Conservation (phyloP, 2,113 vertebrate species). For the Carassius carassius region DNA sequence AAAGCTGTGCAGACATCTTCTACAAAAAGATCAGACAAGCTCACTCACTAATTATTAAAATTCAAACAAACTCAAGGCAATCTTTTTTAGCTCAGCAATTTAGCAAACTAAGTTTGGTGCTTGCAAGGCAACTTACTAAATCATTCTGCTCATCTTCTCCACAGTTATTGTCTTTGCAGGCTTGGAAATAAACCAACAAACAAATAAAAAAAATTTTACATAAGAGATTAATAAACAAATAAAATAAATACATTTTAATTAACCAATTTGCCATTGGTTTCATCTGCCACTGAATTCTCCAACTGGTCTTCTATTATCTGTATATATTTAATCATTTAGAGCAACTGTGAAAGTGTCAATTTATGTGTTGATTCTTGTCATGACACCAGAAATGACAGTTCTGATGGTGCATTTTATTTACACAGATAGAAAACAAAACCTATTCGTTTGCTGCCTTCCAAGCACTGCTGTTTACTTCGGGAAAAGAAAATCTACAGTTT, state of each 20-base stretch:
- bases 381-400: background rate
- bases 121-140: background rate
- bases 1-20: constrained; percentile 14
- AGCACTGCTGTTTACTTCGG: background rate
- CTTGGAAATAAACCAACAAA: too few species aligned
- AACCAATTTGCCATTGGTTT: too few species aligned
- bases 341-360: background rate
- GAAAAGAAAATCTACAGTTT: background rate
- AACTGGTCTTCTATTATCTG: background rate
- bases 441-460: background rate
- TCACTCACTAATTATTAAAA: background rate
- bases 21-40: constrained; percentile 6
- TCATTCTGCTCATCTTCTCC: too few species aligned
- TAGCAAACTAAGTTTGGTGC: background rate
- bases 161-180: background rate
- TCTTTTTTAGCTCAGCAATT: background rate
- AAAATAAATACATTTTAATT: too few species aligned
- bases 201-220: too few species aligned
- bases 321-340: background rate
- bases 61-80: background rate
- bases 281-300: too few species aligned
- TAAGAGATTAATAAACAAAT: too few species aligned
- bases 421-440: too few species aligned
- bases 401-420: background rate
- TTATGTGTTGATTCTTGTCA: background rate